phyloP scores from a whole-genome alignment of 1,140 invertebrate species.

The Drosophila littoralis region DNA sequence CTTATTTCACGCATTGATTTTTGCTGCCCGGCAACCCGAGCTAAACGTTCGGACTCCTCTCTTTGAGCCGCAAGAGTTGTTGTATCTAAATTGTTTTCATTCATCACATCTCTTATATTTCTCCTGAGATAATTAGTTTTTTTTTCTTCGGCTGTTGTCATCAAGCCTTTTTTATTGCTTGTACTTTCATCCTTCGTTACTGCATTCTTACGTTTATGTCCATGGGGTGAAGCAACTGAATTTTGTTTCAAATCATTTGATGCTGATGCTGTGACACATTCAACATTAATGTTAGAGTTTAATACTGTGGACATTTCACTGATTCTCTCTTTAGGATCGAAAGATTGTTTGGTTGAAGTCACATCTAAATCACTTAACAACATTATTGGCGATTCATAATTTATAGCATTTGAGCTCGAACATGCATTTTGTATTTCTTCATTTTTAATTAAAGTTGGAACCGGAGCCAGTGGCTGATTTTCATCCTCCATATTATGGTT shows the following conservation, averaged over 20 bases:
- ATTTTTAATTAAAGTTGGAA: constrained; percentile 13
- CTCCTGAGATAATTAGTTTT: constrained; percentile 90
- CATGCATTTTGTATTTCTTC: constrained; percentile 17
- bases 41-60: constrained; percentile 94
- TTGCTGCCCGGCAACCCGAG: constrained; percentile 93
- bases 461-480: constrained; percentile 21
- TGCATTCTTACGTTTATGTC: constrained; percentile 30
- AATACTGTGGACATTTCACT: constrained; percentile 25
- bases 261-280: constrained; percentile 3
- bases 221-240: constrained; percentile 12
- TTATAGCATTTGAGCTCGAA: constrained; percentile 27
- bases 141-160: constrained; percentile 84
- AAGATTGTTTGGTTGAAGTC: neutral
- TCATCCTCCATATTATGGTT: constrained; percentile 35
- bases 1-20: constrained; percentile 89
- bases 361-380: constrained; percentile 17
- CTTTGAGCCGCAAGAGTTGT: constrained; percentile 96
- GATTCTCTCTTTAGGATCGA: constrained; percentile 14
- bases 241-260: constrained; percentile 6
- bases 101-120: constrained; percentile 96
- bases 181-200: constrained; percentile 29
- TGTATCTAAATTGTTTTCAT: constrained; percentile 95
- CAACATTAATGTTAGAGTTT: constrained; percentile 6
- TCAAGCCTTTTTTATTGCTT: constrained; percentile 21
- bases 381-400: constrained; percentile 21